Base-by-base conservation (phyloP, 2,888 invertebrate species). In the Callinectes sapidus region DNA sequence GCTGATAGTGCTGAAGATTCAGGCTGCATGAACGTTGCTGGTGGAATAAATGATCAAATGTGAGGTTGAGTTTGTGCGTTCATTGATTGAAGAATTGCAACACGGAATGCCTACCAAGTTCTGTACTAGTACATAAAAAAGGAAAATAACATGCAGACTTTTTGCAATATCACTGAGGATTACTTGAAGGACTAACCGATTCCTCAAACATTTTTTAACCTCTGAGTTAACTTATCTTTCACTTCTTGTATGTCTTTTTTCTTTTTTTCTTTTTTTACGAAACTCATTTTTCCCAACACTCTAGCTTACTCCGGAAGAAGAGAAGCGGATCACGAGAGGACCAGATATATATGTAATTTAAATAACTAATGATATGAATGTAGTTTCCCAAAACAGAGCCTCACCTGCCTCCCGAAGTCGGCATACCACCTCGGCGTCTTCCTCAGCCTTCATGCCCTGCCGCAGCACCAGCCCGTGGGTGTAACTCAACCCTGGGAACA, bases 381-480 rank as follows among this genome's bases (percentile, higher is more conserved):
- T 23, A 61, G 18, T 61, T 5, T 13, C 10, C 28, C 71, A 2
- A 5, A 0, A 28, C 13, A n/a, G 10, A 71, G 71, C 28, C 86
- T 87, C 54, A 92, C 93, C 98, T 0, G 98, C 97, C 8, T 96
- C 95, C 93, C 96, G 96, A 93, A 98, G 96, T 0, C 96, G 95
- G 1, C 95, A 95, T 0, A 98, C 97, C 0, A 96, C 97, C 0
- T 96, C 96, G 0, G 98, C 98, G 96, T 98, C 97, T 0, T 96
- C 95, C 0, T 95, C 95, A 0, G 98, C 97, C 32, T 97, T 96
- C 81, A 96, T 95, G 94, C 97, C 96, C 94, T 96, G 96, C 0
- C 99, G 96, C 71, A 96, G 95, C 87, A 97, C 97, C 42, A 98
- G 96, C 0, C 99, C 99, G 5, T 98, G 96, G 0, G 98, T 98